Evolutionary conservation across 2,888 invertebrate species (phyloP).

Genomic region (Dyspetes luteomarginatus): DNA sequence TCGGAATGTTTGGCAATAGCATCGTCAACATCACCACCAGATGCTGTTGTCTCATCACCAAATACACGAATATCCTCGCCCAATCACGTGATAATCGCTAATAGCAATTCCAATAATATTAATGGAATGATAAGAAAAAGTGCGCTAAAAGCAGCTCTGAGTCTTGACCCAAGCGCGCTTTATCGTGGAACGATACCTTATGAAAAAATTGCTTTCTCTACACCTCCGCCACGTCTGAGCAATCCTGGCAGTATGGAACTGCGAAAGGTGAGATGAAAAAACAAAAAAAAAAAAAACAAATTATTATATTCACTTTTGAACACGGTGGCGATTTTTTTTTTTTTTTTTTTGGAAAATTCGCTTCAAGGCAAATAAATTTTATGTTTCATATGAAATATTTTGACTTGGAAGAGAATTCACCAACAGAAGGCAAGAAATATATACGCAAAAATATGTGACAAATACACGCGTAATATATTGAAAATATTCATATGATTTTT

Average conservation of each 20-base stretch:
- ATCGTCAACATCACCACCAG: conserved; percentile 72
- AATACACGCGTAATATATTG: too few species aligned
- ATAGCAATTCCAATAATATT: conserved; percentile 73
- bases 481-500: too few species aligned
- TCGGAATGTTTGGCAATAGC: conserved; percentile 74
- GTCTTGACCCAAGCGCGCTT: conserved; percentile 82
- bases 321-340: too few species aligned
- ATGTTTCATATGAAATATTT: too few species aligned
- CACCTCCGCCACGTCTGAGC: conserved; percentile 75
- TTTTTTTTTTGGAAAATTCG: too few species aligned
- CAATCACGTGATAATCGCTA: conserved; percentile 71
- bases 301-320: too few species aligned
- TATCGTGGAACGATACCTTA: conserved; percentile 79
- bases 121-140: conserved; percentile 80
- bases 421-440: too few species aligned
- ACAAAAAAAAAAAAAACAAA: too few species aligned
- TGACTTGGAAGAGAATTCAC: too few species aligned
- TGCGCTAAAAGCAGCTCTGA: conserved; percentile 82
- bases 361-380: too few species aligned
- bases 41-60: conserved; percentile 76
- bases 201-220: conserved; percentile 80
- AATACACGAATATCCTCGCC: conserved; percentile 80
- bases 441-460: too few species aligned
- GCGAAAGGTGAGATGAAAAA: conserved; percentile 72
- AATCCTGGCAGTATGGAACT: conserved; percentile 77